A percentile compares a stretch with the other conserved stretches of the same genome.
phyloP scores from a whole-genome alignment of 2,797 vertebrate genomes.

The Huso huso region DNA sequence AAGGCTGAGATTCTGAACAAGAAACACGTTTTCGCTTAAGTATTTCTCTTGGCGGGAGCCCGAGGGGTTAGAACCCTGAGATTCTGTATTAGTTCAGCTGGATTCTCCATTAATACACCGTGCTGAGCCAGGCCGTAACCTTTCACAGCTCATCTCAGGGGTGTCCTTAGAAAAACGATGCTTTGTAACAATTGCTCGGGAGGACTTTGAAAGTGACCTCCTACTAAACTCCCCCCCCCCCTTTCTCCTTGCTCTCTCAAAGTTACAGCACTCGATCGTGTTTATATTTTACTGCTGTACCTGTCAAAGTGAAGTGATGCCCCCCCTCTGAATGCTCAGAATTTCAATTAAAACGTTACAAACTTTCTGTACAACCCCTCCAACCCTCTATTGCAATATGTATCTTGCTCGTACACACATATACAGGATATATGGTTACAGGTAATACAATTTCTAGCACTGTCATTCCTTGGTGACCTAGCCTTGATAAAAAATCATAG shows the following conservation, averaged over 20 bases:
- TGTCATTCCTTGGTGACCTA: too few species aligned
- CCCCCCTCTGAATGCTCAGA: too few species aligned
- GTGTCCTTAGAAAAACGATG: slow-evolving; percentile 54
- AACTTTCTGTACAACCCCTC: too few species aligned
- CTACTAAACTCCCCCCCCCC: slow-evolving; percentile 54
- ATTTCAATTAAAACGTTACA: too few species aligned
- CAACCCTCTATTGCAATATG: too few species aligned
- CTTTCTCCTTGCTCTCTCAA: not conserved
- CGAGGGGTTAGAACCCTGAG: not conserved
- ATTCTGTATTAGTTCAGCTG: slow-evolving; percentile 1
- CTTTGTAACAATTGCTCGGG: slow-evolving; percentile 56
- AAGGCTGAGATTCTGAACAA: not conserved
- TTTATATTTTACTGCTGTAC: slow-evolving; percentile 19
- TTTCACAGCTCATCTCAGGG: slow-evolving; percentile 52
- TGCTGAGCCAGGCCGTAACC: slow-evolving; percentile 8
- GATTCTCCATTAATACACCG: not conserved
- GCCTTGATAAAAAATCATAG: too few species aligned
- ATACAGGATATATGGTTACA: too few species aligned
- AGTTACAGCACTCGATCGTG: slow-evolving; percentile 22
- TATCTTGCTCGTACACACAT: too few species aligned
- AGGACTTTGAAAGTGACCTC: slow-evolving; percentile 62
- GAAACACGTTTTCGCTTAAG: slow-evolving; percentile 7
- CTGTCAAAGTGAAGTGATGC: slow-evolving; percentile 24
- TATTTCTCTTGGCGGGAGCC: not conserved
- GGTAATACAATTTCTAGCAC: too few species aligned